A percentile compares a stretch with the other conserved stretches of the same genome.
Conservation (phyloP, 1,140 invertebrate genomes). For the Orius insidiosus region DNA sequence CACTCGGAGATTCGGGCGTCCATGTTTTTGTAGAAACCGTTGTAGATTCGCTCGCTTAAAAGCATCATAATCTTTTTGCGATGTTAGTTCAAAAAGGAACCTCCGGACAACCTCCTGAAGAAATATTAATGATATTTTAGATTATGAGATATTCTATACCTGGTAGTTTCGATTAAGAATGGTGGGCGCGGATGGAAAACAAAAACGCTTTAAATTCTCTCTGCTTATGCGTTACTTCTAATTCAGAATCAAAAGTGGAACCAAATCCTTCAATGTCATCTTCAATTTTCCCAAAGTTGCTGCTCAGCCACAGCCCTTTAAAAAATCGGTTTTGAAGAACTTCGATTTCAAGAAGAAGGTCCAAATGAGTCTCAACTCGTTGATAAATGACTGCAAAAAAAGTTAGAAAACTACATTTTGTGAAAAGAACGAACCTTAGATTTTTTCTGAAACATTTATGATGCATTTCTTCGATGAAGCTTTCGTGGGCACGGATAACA, state of each 20-base stretch:
- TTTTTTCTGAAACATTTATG: constrained; percentile 14
- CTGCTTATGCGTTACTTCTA: constrained; percentile 35
- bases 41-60: constrained; percentile 75
- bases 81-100: constrained; percentile 57
- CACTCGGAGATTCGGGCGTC: constrained; percentile 56
- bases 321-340: constrained; percentile 41
- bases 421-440: background rate
- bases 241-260: constrained; percentile 25
- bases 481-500: constrained; percentile 69
- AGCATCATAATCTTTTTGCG: constrained; percentile 63
- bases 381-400: constrained; percentile 42
- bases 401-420: constrained; percentile 46
- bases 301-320: constrained; percentile 35
- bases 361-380: constrained; percentile 28
- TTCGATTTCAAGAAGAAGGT: constrained; percentile 43
- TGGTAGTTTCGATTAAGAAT: constrained; percentile 29
- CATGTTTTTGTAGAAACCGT: constrained; percentile 70
- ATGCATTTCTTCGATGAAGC: constrained; percentile 58
- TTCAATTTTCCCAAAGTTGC: constrained; percentile 26
- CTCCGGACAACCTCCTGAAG: constrained; percentile 55
- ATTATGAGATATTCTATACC: too few relatives aligned
- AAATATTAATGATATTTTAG: too few relatives aligned
- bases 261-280: constrained; percentile 25
- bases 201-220: constrained; percentile 29
- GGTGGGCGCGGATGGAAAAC: constrained; percentile 25